Percentiles rank a stretch among this genome's conserved stretches.
Evolutionary conservation across 1,140 invertebrate genomes (phyloP).

Genomic region (Pseudoatta argentina): DNA sequence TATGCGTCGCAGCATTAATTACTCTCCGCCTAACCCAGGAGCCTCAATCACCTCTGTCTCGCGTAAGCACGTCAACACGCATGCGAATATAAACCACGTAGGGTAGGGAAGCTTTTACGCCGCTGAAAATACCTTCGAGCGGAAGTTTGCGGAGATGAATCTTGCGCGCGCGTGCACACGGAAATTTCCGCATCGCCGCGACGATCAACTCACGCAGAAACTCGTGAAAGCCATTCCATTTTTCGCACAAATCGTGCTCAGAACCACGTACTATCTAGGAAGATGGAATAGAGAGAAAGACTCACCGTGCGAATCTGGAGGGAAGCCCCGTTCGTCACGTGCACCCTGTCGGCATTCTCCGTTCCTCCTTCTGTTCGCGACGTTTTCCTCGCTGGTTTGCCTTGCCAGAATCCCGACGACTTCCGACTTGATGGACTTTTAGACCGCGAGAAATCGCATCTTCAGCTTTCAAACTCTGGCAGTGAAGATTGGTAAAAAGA

Average conservation of each 20-base stretch:
- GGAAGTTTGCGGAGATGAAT: conserved; percentile 28
- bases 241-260: background rate
- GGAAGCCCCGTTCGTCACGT: conserved; percentile 76
- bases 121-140: conserved; percentile 22
- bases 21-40: conserved; percentile 23
- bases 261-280: background rate
- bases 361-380: conserved; percentile 30
- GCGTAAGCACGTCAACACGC: background rate
- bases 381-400: conserved; percentile 20
- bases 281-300: background rate
- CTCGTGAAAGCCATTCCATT: conserved; percentile 2
- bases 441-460: conserved; percentile 31
- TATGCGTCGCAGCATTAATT: conserved; percentile 55
- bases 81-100: background rate
- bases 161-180: background rate
- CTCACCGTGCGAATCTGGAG: conserved; percentile 71
- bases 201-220: background rate
- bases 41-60: conserved; percentile 33
- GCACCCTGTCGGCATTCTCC: conserved; percentile 66
- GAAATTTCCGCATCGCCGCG: background rate
- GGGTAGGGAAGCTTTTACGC: conserved; percentile 22
- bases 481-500: conserved; percentile 11
- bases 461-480: conserved; percentile 13
- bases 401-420: conserved; percentile 21
- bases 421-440: background rate